Conservation (phyloP, 2,888 invertebrate species). For the Phymatocera aterrima region DNA sequence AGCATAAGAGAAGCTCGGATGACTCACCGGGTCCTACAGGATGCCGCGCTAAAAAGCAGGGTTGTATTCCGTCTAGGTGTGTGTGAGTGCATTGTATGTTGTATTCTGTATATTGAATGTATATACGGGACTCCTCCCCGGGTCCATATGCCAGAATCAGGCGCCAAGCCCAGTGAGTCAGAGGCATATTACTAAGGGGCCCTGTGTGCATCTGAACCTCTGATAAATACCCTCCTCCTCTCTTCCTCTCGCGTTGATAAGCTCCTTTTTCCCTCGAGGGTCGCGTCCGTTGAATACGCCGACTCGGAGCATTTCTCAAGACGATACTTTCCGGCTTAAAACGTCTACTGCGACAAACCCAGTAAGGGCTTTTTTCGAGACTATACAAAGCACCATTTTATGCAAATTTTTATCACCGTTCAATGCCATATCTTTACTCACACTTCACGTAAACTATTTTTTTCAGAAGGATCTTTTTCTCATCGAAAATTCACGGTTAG, state of each 20-base stretch:
- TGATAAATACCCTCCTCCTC: conserved; percentile 49
- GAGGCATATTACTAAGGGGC: conserved; percentile 41
- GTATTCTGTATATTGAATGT: background rate
- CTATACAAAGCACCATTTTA: background rate
- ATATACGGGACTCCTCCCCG: conserved; percentile 8
- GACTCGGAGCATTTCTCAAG: conserved; percentile 16
- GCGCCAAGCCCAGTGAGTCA: conserved; percentile 40
- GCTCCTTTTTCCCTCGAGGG: conserved; percentile 11
- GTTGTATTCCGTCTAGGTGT: background rate
- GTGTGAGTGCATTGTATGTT: conserved; percentile 19
- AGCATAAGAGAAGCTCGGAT: conserved; percentile 21
- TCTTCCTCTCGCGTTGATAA: conserved; percentile 43
- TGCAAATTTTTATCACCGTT: background rate
- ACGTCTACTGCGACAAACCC: background rate
- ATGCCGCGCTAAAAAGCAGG: conserved; percentile 39
- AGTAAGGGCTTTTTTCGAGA: background rate
- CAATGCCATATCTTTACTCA: background rate
- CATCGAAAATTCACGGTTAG: too few relatives aligned
- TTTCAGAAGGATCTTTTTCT: background rate
- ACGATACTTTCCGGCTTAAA: background rate
- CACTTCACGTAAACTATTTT: background rate
- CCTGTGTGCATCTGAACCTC: conserved; percentile 42
- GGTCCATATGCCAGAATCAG: conserved; percentile 44
- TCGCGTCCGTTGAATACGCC: background rate
- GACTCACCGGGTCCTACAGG: conserved; percentile 40